Base-by-base conservation (phyloP, 37 sponge, comb jelly and placozoan species). In the Ephydatia muelleri region DNA sequence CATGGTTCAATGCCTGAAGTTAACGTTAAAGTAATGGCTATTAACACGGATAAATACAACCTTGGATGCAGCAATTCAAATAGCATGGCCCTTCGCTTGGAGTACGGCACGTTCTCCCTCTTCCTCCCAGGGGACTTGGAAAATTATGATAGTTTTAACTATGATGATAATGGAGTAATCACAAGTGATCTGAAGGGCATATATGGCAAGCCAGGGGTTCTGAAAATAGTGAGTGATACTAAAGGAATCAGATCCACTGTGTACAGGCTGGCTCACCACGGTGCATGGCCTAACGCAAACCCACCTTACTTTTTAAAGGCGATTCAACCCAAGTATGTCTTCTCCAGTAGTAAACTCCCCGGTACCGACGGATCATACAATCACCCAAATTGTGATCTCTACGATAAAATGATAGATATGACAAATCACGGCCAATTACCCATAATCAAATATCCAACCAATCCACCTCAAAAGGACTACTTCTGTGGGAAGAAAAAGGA, bases 181-280 rank as follows among this genome's bases (percentile, higher is more conserved):
- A 57, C 57, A 16, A 16, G 19, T 14, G 49, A 75, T 66, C 31
- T 49, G 16, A 65, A 25, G 3, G 40, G 84, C 1, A 71, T 75
- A 11, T 38, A 75, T 23, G 65, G 74, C 68, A 83, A 83, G 35
- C 76, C 76, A 8, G 38, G 65, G n/a, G 23, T 16, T 3, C 36
- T 64, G 9, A 3, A 36, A 13, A 39, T 12, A 31, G 25, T 27
- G 13, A 57, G 12, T 16, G 57, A 57, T 57, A 4, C 19, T 13
- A 21, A 21, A 1, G 32, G 32, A 71, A 66, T 83, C 8, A 14
- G 23, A 8, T 64, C 75, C 1, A 34, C 76, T 65, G 74, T 72
- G 25, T 83, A 74, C 40, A 75, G 75, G 34, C 57, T 83, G 28
- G 23, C 84, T 66, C 84, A 83, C 27, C 84, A 83, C 32, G 84